Base-by-base conservation (phyloP, 2,888 invertebrate species). In the Phaedon cochleariae region DNA sequence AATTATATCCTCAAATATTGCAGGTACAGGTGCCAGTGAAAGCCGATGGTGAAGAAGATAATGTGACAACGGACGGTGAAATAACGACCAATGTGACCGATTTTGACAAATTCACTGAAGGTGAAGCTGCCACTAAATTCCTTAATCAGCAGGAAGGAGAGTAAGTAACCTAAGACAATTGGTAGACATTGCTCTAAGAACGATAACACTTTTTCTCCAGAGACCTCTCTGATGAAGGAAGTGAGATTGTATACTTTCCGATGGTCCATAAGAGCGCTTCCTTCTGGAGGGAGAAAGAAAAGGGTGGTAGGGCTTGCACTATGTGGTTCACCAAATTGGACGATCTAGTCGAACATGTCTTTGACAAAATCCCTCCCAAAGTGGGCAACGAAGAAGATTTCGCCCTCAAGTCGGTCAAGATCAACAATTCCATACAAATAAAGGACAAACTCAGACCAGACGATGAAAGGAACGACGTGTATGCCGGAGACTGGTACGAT, bases 401-500 rank as follows among this genome's bases (percentile, higher is more conserved):
- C 62, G 71, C 63, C 17, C 54, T 84, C 29, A 78, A 75, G 48
- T 62, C 73, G 2, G 67, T 82, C n/a, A 74, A 70, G 9, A 61
- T 82, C 3, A 59, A 20, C 0, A 82, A 80, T 59, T 73, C 63
- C 37, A 73, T 79, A 2, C 73, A 77, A 17, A 45, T 79, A 1
- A 81, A 79, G 52, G 58, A 64, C 4, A 72, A 70, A 46, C 75
- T 74, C 37, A 76, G 80, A 66, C 76, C 79, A 0, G 74, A 73
- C n/a, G 71, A 76, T 31, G 64, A 64, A 62, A 64, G 61, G 46
- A 64, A 52, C 62, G 73, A 77, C 34, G 71, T 73, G 0, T 78
- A 79, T 58, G 70, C 70, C 2, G 82, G 83, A 5, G 75, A 81
- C 62, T 84, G 83, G 83, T 79, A 80, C 63, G 73, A 76, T 21